Evolutionary conservation across 2,113 vertebrate genomes (phyloP), one percentile per base, ranked within the genome.

Genomic region (Gila orcuttii): DNA sequence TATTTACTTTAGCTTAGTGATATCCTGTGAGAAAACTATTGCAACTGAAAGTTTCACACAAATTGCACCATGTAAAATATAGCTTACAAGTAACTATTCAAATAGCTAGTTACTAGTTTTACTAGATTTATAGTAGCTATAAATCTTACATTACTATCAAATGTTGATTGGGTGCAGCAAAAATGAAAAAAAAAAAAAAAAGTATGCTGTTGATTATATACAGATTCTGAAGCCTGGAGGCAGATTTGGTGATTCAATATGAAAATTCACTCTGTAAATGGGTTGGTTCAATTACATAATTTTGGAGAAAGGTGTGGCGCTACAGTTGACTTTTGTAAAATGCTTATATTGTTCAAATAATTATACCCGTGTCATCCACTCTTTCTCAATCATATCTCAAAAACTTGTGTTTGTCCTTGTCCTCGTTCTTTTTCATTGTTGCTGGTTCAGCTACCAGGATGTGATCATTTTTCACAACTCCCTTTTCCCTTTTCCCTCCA

Each of bases 321-420:
- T 39, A 39, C 52, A 42, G 23, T 62, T 19, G 31, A 23, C 23
- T 2, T 78, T 2, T 79, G 21, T 60, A 59, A 79, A 25, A 60
- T 60, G 10, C 4, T 42, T 82, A 3, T 66, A 68, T 42, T 23
- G 23, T 79, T 25, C 0, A 8, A 13, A 64, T 45, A n/a, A 42
- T 64, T 59, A 39, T n/a, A 42, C 7, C n/a, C 11, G 60, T 64
- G 23, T 66, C 23, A 50, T 31, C 79, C 39, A 47, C 15, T 47
- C n/a, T 81, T 47, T 55, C 47, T 66, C 42, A 66, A 50, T 79
- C 57, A 79, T 10, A n/a, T 73, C 55, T 79, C 31, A 11, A 39
- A 47, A 80, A 45, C 2, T 15, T 62, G 23, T 81, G 79, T 64
- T 81, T 81, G 52, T 79, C 23, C 59, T 62, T 45, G 59, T 80